Evolutionary conservation across 2,888 invertebrate genomes (phyloP), one percentile per base, ranked within the genome.

Genomic region (Oscheius myriophilus): DNA sequence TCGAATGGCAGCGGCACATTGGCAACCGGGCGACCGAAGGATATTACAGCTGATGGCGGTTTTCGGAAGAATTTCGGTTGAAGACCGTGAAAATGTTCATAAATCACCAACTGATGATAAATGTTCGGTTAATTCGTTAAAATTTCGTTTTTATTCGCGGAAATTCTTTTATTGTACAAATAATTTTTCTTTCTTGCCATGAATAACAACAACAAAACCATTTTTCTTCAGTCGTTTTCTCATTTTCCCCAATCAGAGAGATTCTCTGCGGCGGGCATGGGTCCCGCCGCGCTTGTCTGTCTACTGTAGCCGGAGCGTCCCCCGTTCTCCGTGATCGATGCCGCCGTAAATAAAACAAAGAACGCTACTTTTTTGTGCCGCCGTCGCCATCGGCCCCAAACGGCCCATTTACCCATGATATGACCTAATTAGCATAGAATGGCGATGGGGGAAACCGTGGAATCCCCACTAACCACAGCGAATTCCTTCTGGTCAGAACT

Each of bases 1-100:
- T 57, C 43, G 58, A 58, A 58, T 58, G 43, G n/a, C 58, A 58
- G 42, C 16, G n/a, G n/a, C 33, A 6, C 33, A 33, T 58, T 58
- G 42, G 43, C 58, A 58, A 42, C 25, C 33, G 33, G 33, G 33
- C 33, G 33, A 33, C 33, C 33, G 9, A 9, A 3, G 33, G 33
- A 33, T 33, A 33, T 33, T 33, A 33, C 33, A 33, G 33, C 33
- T 33, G 33, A 33, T 33, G 33, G 33, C 33, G 33, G 33, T 33
- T 33, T 33, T 33, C 33, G 9, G n/a, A 6, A 9, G 33, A 33
- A 33, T 33, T 33, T 33, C 33, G 9, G 33, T 33, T 33, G 33
- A 33, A n/a, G n/a, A n/a, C n/a, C n/a, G n/a, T n/a, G n/a, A n/a
- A n/a, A n/a, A n/a, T n/a, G 33, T 33, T 33, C 33, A 33, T 33